Evolutionary conservation across 2,888 invertebrate species (phyloP).

Genomic region (Macaria notata): DNA sequence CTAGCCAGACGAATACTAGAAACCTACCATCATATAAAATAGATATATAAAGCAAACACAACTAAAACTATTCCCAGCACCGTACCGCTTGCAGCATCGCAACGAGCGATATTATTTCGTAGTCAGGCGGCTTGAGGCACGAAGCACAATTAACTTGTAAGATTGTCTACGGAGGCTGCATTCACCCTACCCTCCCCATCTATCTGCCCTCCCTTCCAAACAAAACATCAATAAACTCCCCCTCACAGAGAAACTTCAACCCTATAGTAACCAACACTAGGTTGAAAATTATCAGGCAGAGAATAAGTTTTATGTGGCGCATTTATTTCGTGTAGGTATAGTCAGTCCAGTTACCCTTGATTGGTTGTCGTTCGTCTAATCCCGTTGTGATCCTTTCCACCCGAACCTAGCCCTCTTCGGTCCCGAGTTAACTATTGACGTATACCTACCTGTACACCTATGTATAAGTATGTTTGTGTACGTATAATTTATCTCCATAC

Average conservation of each 20-base stretch:
- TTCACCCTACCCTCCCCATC: constrained; percentile 73
- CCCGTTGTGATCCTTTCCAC: constrained; percentile 86
- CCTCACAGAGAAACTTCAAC: constrained; percentile 43
- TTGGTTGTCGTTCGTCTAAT: constrained; percentile 87
- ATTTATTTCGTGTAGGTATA: constrained; percentile 82
- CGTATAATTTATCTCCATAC: constrained; percentile 46
- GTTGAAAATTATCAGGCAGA: constrained; percentile 38
- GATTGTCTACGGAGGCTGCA: constrained; percentile 82
- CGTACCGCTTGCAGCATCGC: no score
- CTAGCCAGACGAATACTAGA: no score
- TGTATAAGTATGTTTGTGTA: constrained; percentile 45
- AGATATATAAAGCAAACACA: no score
- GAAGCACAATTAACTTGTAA: constrained; percentile 83
- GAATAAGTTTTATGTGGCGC: constrained; percentile 78
- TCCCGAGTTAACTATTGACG: constrained; percentile 78
- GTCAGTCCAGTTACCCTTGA: constrained; percentile 84
- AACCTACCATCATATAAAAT: no score
- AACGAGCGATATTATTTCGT: constrained; percentile 72
- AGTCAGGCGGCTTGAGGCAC: constrained; percentile 76
- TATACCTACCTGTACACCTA: constrained; percentile 58
- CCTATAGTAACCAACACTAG: constrained; percentile 37
- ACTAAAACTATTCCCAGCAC: no score
- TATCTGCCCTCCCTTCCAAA: constrained; percentile 78
- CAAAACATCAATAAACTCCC: constrained; percentile 80
- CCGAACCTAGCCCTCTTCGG: constrained; percentile 81